These are phyloP conservation scores for Eufriesea mexicana DNA, from an alignment of 1,140 invertebrate genomes.

Conservation along the genomic window DNA sequence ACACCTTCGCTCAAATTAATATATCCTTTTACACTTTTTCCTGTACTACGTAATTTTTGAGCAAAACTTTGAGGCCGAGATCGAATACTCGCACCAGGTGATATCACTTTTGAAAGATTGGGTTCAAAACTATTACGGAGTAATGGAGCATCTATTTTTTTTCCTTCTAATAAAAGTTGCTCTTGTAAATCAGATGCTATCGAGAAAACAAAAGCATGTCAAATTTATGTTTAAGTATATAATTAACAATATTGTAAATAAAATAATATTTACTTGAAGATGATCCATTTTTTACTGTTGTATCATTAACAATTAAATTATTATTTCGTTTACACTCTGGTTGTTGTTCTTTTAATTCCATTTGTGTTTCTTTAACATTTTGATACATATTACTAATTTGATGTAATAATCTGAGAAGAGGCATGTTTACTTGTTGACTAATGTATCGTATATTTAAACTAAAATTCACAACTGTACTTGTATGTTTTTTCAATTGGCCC, in stretches of 20 bases:
- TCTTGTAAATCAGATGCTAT: slow-evolving; percentile 87
- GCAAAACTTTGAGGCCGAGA: slow-evolving; percentile 93
- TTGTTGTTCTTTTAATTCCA: slow-evolving; percentile 91
- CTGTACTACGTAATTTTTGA: slow-evolving; percentile 91
- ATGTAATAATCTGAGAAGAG: slow-evolving; percentile 94
- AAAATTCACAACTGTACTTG: slow-evolving; percentile 93
- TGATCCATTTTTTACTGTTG: slow-evolving; percentile 82
- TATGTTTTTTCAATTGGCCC: slow-evolving; percentile 94
- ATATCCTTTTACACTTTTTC: slow-evolving; percentile 91
- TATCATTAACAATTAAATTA: slow-evolving; percentile 77
- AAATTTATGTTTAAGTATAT: slow-evolving; percentile 3
- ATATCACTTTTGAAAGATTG: slow-evolving; percentile 79
- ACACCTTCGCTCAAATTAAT: slow-evolving; percentile 87
- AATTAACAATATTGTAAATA: not conserved
- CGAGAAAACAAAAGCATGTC: slow-evolving; percentile 11
- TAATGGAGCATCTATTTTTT: slow-evolving; percentile 81
- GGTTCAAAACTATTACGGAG: slow-evolving; percentile 78
- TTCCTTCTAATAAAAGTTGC: slow-evolving; percentile 75
- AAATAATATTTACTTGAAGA: slow-evolving; percentile 83
- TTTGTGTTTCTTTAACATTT: slow-evolving; percentile 97
- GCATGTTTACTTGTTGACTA: slow-evolving; percentile 97
- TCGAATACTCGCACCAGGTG: slow-evolving; percentile 86
- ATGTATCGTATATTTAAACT: slow-evolving; percentile 93
- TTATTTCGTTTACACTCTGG: slow-evolving; percentile 80
- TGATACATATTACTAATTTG: slow-evolving; percentile 99